These are phyloP conservation scores for Porites australiensis DNA, from an alignment of 64 coral and sea anemone species.

Conservation along the genomic window DNA sequence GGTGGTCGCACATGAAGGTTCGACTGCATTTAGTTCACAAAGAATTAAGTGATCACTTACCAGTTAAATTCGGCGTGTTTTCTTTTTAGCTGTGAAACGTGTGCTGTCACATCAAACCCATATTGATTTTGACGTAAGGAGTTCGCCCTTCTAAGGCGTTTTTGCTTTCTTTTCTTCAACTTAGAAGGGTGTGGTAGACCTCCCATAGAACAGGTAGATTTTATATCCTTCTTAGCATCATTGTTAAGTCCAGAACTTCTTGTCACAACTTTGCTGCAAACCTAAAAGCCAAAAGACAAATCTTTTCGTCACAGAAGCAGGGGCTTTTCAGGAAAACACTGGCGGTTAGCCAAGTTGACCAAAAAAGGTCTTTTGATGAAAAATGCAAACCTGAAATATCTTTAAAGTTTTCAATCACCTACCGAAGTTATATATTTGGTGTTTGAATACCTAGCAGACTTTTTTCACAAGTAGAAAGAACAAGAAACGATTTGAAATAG, in stretches of 20 bases:
- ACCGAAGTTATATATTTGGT: too few species aligned
- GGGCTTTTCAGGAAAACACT: too few species aligned
- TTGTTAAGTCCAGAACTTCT: background rate
- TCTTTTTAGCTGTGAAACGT: conserved; percentile 59
- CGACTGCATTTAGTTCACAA: background rate
- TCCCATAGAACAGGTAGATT: background rate
- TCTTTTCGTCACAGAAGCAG: background rate
- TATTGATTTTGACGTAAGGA: background rate
- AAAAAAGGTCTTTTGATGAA: too few species aligned
- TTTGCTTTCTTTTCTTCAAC: conserved; percentile 48
- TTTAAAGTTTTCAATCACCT: too few species aligned
- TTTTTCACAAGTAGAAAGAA: too few species aligned
- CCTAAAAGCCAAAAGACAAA: background rate
- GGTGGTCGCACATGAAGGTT: too few species aligned
- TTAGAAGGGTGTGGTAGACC: conserved; percentile 67
- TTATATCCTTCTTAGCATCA: background rate
- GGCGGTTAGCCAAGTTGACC: too few species aligned
- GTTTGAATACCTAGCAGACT: too few species aligned
- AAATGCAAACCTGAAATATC: too few species aligned
- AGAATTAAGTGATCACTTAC: conserved; percentile 6
- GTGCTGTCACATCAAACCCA: conserved; percentile 60
- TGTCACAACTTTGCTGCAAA: conserved; percentile 47
- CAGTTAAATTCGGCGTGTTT: conserved; percentile 76
- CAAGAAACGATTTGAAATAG: too few species aligned
- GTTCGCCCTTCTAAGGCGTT: background rate